Base-by-base conservation (phyloP, 2,113 vertebrate species). In the Coryphaenoides rupestris region DNA sequence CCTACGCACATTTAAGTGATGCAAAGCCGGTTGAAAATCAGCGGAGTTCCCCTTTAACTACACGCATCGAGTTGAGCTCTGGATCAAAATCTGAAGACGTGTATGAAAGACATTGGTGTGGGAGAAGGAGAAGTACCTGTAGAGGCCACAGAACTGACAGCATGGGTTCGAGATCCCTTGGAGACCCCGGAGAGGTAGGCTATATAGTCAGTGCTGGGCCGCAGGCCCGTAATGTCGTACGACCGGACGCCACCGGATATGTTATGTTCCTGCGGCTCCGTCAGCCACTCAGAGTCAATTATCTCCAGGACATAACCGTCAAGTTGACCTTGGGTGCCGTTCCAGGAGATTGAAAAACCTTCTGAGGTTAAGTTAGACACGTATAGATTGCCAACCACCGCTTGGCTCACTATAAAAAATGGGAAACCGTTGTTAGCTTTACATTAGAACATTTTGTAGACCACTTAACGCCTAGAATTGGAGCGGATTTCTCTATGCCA, bases 271-370 rank as follows among this genome's bases (percentile, higher is more conserved):
- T 81, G 79, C 26, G 86, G 89, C 78, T 95, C 92, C 85, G 86
- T 87, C 81, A 94, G 92, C 95, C 94, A 96, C 91, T 94, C 93
- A 67, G 94, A 94, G 93, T 98, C 95, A 94, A 97, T 93, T 88
- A 98, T 92, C 91, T 98, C 94, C 93, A 96, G 84, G 83, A 91
- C 90, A 93, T 95, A 98, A 80, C 61, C 24, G 78, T 96, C 90
- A 78, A 96, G 92, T 68, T 84, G 77, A 59, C 89, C 92, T 19
- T 75, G 71, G 17, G 91, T 87, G 70, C 78, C 84, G 54, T 92
- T 95, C 96, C 96, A 98, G 75, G 86, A 90, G 70, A 98, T 83
- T 80, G 90, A 91, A 93, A 98, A 96, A 88, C 94, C 94, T 81
- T 94, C 89, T 19, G 92, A 86, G 22, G 94, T 95, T 82, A 95